Conservation (phyloP, 2,797 vertebrate species). For the Morelia viridis region DNA sequence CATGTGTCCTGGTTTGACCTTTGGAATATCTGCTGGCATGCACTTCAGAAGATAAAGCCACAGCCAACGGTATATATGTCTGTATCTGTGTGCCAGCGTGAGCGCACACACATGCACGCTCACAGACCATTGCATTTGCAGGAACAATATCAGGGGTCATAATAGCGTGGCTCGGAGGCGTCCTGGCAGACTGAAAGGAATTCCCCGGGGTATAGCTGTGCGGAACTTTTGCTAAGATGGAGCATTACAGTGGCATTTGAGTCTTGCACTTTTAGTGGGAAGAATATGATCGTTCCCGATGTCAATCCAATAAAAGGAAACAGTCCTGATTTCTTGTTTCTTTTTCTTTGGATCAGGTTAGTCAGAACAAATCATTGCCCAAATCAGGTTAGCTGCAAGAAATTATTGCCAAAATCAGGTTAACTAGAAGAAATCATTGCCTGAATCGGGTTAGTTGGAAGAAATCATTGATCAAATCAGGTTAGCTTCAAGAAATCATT, state of each 20-base stretch:
- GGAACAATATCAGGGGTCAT: neutral
- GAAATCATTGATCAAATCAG: no score
- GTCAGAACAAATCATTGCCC: neutral
- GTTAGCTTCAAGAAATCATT: neutral
- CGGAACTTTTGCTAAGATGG: neutral
- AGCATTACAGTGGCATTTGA: accelerated
- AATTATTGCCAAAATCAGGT: neutral
- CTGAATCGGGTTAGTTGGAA: no score
- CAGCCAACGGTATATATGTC: neutral
- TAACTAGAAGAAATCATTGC: no score
- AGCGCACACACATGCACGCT: neutral
- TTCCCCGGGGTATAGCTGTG: neutral
- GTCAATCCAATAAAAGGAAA: neutral
- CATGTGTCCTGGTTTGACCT: neutral
- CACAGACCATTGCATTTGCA: neutral
- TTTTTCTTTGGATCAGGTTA: neutral
- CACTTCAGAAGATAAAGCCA: neutral
- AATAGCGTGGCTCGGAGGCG: neutral
- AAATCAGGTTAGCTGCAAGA: neutral
- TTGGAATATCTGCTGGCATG: neutral
- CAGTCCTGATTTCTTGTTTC: neutral
- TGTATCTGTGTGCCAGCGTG: neutral
- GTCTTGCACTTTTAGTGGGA: neutral
- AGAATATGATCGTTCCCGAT: neutral
- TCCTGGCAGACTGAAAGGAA: neutral